Conservation (phyloP, 1,140 invertebrate species). For the Bombus superbus region DNA sequence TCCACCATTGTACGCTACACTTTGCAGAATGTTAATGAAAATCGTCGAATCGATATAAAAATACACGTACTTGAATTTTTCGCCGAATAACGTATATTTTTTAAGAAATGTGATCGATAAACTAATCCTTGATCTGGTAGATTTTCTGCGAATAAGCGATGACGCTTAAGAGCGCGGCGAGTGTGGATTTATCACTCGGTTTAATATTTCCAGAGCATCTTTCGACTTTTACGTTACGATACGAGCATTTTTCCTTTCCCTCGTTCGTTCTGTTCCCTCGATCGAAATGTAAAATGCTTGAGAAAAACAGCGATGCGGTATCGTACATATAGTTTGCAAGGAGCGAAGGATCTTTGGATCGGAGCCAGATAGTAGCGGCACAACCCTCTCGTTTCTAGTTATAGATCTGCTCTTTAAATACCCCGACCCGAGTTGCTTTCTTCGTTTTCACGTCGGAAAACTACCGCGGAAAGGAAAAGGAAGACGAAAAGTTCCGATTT, state of each 20-base stretch:
- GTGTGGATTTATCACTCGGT: too few relatives aligned
- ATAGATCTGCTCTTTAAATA: conserved; percentile 24
- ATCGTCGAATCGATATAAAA: too few relatives aligned
- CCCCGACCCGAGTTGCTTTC: conserved; percentile 1
- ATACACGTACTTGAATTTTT: too few relatives aligned
- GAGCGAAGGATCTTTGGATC: conserved; percentile 38
- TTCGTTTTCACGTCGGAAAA: conserved; percentile 31
- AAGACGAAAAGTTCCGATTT: conserved; percentile 28
- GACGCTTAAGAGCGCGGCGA: too few relatives aligned
- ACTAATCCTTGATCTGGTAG: too few relatives aligned
- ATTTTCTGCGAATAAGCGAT: too few relatives aligned
- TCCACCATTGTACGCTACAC: too few relatives aligned
- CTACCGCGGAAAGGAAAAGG: conserved; percentile 24
- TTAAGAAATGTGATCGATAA: too few relatives aligned
- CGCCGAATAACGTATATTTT: too few relatives aligned
- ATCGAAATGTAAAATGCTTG: neutral
- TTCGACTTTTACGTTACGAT: neutral
- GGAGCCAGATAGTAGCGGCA: neutral
- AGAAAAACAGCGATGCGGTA: conserved; percentile 28
- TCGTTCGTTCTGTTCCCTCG: neutral
- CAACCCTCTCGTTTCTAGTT: conserved; percentile 6
- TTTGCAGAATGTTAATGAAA: too few relatives aligned
- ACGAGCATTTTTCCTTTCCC: too few relatives aligned
- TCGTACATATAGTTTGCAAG: conserved; percentile 23
- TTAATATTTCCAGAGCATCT: neutral